Evolutionary conservation across 2,113 vertebrate genomes (phyloP), one percentile per base, ranked within the genome.

Genomic region (Pseudopodoces humilis): DNA sequence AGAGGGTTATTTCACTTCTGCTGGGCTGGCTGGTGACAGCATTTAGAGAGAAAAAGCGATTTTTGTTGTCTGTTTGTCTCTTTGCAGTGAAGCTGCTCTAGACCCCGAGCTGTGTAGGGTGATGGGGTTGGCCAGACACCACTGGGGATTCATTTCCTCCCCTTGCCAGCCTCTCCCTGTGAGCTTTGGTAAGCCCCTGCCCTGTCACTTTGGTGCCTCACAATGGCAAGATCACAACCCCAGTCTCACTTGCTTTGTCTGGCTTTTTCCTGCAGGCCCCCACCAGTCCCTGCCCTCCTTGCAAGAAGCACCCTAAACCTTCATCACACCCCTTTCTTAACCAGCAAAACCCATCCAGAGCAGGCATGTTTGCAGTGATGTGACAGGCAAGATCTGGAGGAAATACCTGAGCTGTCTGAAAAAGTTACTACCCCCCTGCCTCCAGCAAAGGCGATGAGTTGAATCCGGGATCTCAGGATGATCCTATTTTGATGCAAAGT

Each of bases 401-500:
- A 95, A 95, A 94, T 82, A 86, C 80, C 91, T 88, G 89, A 81
- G 55, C 80, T 84, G 72, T 47, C 84, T 94, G 77, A 83, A 70
- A 70, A 92, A 35, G 58, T 86, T 74, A 78, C 69, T 46, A 19
- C n/a, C 20, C 50, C 76, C 60, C 50, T 63, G 68, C 69, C 68
- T 53, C 43, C 67, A 77, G 86, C 83, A 83, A 77, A 77, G 68
- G 41, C 59, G 12, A 28, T 15, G 30, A 44, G 23, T 46, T 85
- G 39, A 19, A 33, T 79, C 65, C 0, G 0, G 19, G 39, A 24
- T 69, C 91, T 80, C 93, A 88, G 88, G 79, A 5, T 0, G 8
- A 76, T 37, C 63, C 86, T 64, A 62, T 95, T 95, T 44, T 70
- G 60, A 89, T 96, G 96, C 84, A 92, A 88, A 96, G 10, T 30